Evolutionary conservation across 2,888 invertebrate species (phyloP), one percentile per base, ranked within the genome.

Genomic region (Eupeodes luniger): DNA sequence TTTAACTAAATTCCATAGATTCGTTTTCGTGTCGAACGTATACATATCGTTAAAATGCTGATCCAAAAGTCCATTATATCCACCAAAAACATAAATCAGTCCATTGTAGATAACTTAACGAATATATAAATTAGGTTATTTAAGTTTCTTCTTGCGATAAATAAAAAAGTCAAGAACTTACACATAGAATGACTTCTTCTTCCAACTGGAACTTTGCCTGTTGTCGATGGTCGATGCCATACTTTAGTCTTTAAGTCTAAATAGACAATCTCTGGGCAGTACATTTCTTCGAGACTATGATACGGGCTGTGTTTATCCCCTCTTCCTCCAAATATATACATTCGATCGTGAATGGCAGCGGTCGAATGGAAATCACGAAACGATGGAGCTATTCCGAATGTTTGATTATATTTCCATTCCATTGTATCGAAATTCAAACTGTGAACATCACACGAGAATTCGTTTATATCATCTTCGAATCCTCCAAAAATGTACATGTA

Each of bases 401-500:
- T 95, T 89, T 94, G 93, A 75, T 96, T 92, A 90, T 94, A 96
- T 6, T 94, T 94, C 98, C 98, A 98, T 55, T 95, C 94, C 94
- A 96, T 94, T 14, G 95, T 96, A 66, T 95, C 95, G 85, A 98
- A 94, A 94, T 98, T 95, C 67, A 98, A 94, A 74, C 95, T 95
- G 92, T 96, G 97, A 0, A 97, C 96, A 91, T 97, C 96, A 91
- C 96, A 96, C 7, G 97, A 96, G 93, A 97, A 98, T 88, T 96
- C 95, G 92, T 97, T 96, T 57, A 96, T 95, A 76, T 96, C 96
- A 92, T 98, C 98, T 92, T 98, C 98, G 94, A 97, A 98, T 0
- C 98, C 98, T 44, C 98, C 98, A 94, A 97, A 98, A 85, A 98
- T 96, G 91, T 96, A 97, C 98, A 98, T 98, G 91, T 94, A 95